These are phyloP conservation scores for Sarcophilus harrisii DNA, from an alignment of 2,797 vertebrate species.

Conservation along the genomic window DNA sequence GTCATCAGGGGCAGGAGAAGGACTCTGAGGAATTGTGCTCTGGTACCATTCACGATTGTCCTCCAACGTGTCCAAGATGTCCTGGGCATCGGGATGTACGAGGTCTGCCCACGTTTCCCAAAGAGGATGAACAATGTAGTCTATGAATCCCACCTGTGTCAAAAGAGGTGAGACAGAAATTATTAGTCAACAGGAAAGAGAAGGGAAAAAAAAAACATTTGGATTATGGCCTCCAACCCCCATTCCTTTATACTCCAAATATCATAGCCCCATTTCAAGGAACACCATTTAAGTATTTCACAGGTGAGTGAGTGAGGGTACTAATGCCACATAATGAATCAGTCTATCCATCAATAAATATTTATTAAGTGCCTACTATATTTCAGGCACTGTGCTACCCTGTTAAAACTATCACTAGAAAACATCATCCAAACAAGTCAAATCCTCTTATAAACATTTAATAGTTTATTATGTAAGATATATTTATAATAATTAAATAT, in stretches of 20 bases:
- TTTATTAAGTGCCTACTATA: neutral
- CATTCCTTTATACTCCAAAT: neutral
- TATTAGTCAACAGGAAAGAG: neutral
- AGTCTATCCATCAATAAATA: neutral
- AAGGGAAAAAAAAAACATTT: neutral
- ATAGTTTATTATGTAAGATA: neutral
- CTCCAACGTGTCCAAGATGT: constrained; percentile 98
- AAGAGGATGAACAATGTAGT: constrained; percentile 98
- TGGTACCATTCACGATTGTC: constrained; percentile 99
- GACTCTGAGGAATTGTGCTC: constrained; percentile 99
- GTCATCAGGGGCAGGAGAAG: constrained; percentile 93
- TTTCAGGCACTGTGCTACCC: neutral
- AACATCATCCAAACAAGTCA: neutral
- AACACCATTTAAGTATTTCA: neutral
- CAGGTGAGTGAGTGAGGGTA: neutral
- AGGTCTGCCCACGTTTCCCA: constrained; percentile 99
- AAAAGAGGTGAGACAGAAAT: constrained; percentile 47
- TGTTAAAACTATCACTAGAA: neutral
- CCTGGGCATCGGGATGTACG: constrained; percentile 97
- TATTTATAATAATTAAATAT: too few relatives aligned
- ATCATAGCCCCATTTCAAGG: neutral
- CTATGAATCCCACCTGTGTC: constrained; percentile 97
- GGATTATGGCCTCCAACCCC: neutral
- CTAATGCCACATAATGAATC: neutral
- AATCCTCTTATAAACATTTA: neutral